phyloP scores from a whole-genome alignment of 2,888 invertebrate species.

The Melinopterus prodromus region DNA sequence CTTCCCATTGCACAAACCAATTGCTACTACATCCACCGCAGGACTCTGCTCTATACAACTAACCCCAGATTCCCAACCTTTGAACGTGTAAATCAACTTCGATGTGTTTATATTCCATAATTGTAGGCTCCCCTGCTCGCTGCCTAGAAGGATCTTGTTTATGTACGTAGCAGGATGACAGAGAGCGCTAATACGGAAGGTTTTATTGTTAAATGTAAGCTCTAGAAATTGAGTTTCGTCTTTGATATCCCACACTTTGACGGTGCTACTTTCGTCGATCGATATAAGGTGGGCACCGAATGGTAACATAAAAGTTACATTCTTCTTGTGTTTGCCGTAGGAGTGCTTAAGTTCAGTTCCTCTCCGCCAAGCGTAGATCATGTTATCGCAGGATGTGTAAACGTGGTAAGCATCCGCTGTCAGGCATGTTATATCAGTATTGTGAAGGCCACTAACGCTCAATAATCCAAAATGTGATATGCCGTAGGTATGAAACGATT shows the following conservation, averaged over 20 bases:
- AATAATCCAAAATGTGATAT: slow-evolving; percentile 80
- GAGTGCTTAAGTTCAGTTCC: slow-evolving; percentile 85
- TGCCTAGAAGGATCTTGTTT: slow-evolving; percentile 92
- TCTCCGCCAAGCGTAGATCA: slow-evolving; percentile 86
- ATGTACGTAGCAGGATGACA: slow-evolving; percentile 94
- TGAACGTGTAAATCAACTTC: slow-evolving; percentile 79
- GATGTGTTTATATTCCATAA: slow-evolving; percentile 89
- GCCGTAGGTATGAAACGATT: slow-evolving; percentile 93
- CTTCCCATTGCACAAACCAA: slow-evolving; percentile 84
- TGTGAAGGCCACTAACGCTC: slow-evolving; percentile 84
- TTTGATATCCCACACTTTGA: slow-evolving; percentile 88
- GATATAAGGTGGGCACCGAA: slow-evolving; percentile 89
- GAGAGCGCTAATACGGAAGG: slow-evolving; percentile 83
- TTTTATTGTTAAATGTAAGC: slow-evolving; percentile 69
- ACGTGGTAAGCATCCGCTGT: slow-evolving; percentile 78
- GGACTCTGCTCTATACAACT: slow-evolving; percentile 87
- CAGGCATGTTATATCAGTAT: slow-evolving; percentile 81
- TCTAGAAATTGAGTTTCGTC: slow-evolving; percentile 75
- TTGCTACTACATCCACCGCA: slow-evolving; percentile 89
- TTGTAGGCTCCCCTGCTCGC: slow-evolving; percentile 83
- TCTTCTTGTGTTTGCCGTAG: slow-evolving; percentile 77
- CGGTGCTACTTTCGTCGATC: slow-evolving; percentile 77
- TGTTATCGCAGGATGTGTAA: slow-evolving; percentile 80
- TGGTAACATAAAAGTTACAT: slow-evolving; percentile 81
- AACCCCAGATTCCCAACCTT: slow-evolving; percentile 76